A percentile compares a stretch with the other conserved stretches of the same genome.
phyloP scores from a whole-genome alignment of 2,113 vertebrate species.

The Elephas maximus region DNA sequence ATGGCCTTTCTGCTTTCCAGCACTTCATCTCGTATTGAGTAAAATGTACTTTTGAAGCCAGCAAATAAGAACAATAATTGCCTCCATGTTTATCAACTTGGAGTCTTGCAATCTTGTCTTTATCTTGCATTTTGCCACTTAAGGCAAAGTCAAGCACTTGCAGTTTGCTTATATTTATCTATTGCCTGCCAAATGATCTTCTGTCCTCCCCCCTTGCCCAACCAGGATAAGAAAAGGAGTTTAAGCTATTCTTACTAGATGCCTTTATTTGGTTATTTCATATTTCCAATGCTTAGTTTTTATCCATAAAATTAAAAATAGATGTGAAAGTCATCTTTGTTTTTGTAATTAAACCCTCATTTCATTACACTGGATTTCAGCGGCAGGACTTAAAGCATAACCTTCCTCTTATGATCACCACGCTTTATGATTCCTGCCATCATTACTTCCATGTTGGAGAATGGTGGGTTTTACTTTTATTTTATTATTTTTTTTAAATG shows the following conservation, averaged over 20 bases:
- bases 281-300: conserved; percentile 71
- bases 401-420: conserved; percentile 23
- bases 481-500: conserved; percentile 59
- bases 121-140: conserved; percentile 77
- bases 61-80: conserved; percentile 72
- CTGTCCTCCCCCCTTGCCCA: neutral
- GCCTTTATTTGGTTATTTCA: conserved; percentile 82
- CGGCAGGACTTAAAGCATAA: conserved; percentile 62
- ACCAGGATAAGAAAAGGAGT: conserved; percentile 45
- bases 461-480: conserved; percentile 51
- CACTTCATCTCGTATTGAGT: conserved; percentile 51
- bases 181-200: conserved; percentile 75
- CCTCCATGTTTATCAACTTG: conserved; percentile 78
- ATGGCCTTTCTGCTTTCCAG: conserved; percentile 38
- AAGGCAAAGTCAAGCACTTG: conserved; percentile 77
- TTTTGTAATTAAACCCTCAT: conserved; percentile 76
- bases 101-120: conserved; percentile 43
- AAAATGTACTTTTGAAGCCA: conserved; percentile 64
- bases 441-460: conserved; percentile 47
- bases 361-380: conserved; percentile 72
- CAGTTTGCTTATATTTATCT: conserved; percentile 80
- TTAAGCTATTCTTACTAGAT: conserved; percentile 70
- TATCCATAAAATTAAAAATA: conserved; percentile 81
- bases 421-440: conserved; percentile 2
- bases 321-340: conserved; percentile 74